These are phyloP conservation scores for Latrodectus geometricus DNA, from an alignment of 1,140 invertebrate genomes.

Conservation along the genomic window DNA sequence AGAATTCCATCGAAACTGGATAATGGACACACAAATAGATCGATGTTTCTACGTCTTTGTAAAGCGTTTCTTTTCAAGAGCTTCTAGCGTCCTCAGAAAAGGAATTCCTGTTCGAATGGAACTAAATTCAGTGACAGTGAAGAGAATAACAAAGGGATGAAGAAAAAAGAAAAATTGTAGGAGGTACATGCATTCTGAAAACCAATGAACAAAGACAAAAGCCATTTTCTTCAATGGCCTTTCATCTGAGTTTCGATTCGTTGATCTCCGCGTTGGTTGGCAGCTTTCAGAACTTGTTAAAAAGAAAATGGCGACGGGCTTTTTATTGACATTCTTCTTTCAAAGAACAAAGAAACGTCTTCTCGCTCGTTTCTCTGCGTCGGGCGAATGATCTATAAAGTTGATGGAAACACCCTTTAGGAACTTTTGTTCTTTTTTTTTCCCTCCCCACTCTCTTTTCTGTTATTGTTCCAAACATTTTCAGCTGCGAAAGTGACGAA, in stretches of 20 bases:
- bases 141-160: not conserved
- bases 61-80: not conserved
- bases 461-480: not conserved
- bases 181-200: conserved; percentile 20
- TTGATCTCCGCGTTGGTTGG: conserved; percentile 6
- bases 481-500: not conserved
- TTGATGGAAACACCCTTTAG: not conserved
- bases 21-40: conserved; percentile 1
- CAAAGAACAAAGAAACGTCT: not conserved
- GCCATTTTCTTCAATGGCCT: conserved; percentile 30
- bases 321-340: not conserved
- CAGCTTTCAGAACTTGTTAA: conserved; percentile 17
- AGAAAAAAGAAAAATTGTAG: conserved; percentile 1
- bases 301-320: conserved; percentile 26
- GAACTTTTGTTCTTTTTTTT: not conserved
- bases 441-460: not conserved
- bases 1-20: not conserved
- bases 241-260: conserved; percentile 19
- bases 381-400: not conserved
- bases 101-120: not conserved
- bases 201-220: conserved; percentile 33
- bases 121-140: not conserved
- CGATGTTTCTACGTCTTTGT: not conserved
- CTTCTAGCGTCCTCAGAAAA: not conserved
- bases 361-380: not conserved